Evolutionary conservation across 2,888 invertebrate species (phyloP).

Genomic region (Erebia ligea): DNA sequence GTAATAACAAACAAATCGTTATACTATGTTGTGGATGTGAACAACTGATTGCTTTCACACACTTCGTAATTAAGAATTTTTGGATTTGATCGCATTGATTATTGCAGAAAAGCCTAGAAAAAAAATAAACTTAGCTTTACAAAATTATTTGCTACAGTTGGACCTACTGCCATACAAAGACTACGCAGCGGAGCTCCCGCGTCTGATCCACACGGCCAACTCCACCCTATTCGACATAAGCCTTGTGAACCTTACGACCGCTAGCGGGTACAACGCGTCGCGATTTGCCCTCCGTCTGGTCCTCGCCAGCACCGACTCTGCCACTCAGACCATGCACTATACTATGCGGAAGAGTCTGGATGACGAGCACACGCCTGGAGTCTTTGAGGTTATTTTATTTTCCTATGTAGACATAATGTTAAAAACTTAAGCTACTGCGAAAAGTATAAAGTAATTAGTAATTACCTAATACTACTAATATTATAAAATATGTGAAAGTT

Average conservation of each 20-base stretch:
- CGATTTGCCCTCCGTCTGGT: constrained; percentile 85
- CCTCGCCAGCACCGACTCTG: constrained; percentile 74
- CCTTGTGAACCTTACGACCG: constrained; percentile 78
- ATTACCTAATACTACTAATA: too few relatives aligned
- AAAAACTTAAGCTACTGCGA: too few relatives aligned
- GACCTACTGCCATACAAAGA: constrained; percentile 71
- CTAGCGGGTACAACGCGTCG: constrained; percentile 75
- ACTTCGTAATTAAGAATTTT: too few relatives aligned
- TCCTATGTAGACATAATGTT: too few relatives aligned
- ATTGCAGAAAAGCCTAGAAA: too few relatives aligned
- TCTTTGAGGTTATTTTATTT: constrained; percentile 89
- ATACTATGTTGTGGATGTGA: too few relatives aligned
- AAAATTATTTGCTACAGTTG: constrained; percentile 67
- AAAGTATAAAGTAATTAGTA: too few relatives aligned
- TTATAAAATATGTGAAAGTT: too few relatives aligned
- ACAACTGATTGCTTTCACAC: too few relatives aligned
- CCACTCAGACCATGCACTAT: constrained; percentile 62
- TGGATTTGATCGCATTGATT: too few relatives aligned
- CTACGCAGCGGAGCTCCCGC: constrained; percentile 82
- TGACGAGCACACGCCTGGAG: constrained; percentile 89
- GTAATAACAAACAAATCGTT: too few relatives aligned
- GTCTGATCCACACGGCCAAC: constrained; percentile 86
- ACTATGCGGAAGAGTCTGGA: constrained; percentile 83
- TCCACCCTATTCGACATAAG: constrained; percentile 85
- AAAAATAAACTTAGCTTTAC: too few relatives aligned